phyloP scores from a whole-genome alignment of 2,113 vertebrate species.

The Leucoraja erinaceus region DNA sequence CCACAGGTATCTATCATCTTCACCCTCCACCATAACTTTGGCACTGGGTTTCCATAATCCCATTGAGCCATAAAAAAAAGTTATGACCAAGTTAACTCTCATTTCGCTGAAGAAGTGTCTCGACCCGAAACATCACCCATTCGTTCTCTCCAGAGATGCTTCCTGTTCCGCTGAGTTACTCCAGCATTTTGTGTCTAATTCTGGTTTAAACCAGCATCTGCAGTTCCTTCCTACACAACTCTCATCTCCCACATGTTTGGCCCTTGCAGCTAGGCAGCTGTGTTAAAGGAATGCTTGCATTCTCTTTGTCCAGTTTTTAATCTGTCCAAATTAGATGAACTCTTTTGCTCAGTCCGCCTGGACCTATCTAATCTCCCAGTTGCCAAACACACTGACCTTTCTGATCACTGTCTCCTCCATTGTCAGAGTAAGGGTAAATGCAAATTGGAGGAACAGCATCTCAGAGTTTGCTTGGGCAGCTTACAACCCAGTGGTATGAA shows the following conservation, averaged over 20 bases:
- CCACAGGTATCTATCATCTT: constrained; percentile 65
- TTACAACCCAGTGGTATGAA: too few relatives aligned
- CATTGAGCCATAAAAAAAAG: not conserved
- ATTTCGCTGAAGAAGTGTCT: too few relatives aligned
- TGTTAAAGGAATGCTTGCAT: not conserved
- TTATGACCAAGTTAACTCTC: not conserved
- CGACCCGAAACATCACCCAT: not conserved
- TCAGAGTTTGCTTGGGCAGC: too few relatives aligned
- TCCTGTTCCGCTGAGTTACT: too few relatives aligned
- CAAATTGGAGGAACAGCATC: too few relatives aligned
- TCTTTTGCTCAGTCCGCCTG: too few relatives aligned
- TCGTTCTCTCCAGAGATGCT: not conserved
- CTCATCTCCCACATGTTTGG: not conserved
- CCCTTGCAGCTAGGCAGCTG: not conserved
- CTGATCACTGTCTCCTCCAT: too few relatives aligned
- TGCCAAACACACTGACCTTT: too few relatives aligned
- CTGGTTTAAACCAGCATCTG: too few relatives aligned
- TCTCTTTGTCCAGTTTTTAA: not conserved
- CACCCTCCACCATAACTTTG: not conserved
- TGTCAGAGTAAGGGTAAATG: too few relatives aligned
- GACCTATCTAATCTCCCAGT: too few relatives aligned
- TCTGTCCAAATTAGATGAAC: not conserved
- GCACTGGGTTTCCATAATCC: not conserved
- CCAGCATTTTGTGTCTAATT: too few relatives aligned
- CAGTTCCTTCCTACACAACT: not conserved